Evolutionary conservation across 2,888 invertebrate genomes (phyloP).

Genomic region (Lasioglossum figueresi): DNA sequence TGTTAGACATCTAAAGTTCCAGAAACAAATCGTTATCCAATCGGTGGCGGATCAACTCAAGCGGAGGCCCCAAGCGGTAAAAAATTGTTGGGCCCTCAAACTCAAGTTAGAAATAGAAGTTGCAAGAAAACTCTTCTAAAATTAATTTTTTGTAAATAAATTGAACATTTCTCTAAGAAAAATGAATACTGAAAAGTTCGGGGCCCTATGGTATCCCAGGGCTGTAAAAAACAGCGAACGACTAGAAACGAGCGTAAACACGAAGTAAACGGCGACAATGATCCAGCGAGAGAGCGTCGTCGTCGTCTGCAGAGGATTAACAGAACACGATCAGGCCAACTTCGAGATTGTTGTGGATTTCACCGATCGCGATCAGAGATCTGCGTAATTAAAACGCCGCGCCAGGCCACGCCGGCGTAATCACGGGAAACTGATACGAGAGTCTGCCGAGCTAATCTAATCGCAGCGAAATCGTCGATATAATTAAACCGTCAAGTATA

Average conservation of each 20-base stretch:
- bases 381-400: background rate
- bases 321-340: background rate
- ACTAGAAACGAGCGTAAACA: background rate
- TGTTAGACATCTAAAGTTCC: background rate
- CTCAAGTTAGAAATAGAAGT: too few relatives aligned
- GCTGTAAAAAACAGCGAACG: background rate
- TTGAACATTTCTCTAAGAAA: too few relatives aligned
- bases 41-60: too few relatives aligned
- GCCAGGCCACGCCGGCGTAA: background rate
- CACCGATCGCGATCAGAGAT: background rate
- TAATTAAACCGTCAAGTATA: constrained; percentile 19
- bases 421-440: background rate
- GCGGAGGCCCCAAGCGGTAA: too few relatives aligned
- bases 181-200: too few relatives aligned
- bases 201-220: too few relatives aligned
- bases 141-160: too few relatives aligned
- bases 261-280: background rate
- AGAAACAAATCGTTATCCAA: background rate
- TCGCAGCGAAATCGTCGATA: constrained; percentile 30
- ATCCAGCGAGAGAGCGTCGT: background rate
- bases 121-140: too few relatives aligned
- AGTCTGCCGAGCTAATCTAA: background rate
- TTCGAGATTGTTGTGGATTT: background rate
- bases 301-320: background rate
- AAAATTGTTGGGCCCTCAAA: too few relatives aligned